Conservation (phyloP, 2,797 vertebrate genomes). For the Sebastiscus albofasciatus region DNA sequence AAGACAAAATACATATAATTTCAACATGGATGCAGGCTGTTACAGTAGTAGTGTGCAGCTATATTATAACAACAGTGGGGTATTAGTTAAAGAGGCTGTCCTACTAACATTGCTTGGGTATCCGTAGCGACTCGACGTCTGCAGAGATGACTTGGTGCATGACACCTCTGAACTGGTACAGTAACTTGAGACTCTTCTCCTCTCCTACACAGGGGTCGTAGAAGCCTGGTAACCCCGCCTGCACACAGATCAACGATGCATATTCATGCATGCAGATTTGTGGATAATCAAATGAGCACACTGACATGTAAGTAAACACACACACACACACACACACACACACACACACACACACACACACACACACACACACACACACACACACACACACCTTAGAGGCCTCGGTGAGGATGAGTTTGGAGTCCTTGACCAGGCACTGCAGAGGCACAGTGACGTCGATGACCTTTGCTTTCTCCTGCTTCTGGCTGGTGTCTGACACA, state of each 20-base stretch:
- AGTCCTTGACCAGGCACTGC: conserved; percentile 98
- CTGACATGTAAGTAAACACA: neutral
- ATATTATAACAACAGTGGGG: neutral
- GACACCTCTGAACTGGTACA: conserved; percentile 97
- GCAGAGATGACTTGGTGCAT: conserved; percentile 94
- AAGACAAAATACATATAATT: conserved; percentile 29
- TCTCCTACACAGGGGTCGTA: conserved; percentile 97
- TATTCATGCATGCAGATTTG: neutral
- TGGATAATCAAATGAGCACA: neutral
- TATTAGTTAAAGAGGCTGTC: neutral
- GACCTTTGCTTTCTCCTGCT: conserved; percentile 91
- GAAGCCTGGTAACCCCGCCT: conserved; percentile 95
- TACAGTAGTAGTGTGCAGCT: conserved; percentile 1
- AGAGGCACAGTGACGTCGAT: conserved; percentile 97
- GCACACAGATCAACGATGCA: conserved; percentile 23
- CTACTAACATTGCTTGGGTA: conserved; percentile 96
- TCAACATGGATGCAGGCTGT: neutral
- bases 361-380: too few relatives aligned
- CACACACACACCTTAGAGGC: conserved; percentile 89
- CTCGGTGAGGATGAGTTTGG: conserved; percentile 97
- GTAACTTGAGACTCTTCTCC: conserved; percentile 95
- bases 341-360: conserved; percentile 60
- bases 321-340: neutral
- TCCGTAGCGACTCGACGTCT: conserved; percentile 91
- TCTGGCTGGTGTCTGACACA: conserved; percentile 92